These are phyloP conservation scores for Agrypnus murinus DNA, from an alignment of 2,888 invertebrate genomes.

Conservation along the genomic window DNA sequence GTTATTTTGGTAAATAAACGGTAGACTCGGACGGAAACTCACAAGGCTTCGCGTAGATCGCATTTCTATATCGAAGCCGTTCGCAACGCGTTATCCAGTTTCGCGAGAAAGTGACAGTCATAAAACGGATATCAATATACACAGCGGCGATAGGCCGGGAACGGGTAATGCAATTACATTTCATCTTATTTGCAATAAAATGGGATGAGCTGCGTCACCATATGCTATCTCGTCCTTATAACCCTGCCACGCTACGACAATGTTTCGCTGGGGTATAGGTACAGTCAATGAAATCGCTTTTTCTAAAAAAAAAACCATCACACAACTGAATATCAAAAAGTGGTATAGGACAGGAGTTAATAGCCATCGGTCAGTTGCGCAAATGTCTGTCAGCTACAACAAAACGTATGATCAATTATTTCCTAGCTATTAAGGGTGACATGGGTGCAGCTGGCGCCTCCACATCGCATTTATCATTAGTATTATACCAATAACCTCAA, in stretches of 20 bases:
- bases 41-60: conserved; percentile 62
- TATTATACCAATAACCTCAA: conserved; percentile 43
- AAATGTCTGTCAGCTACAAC: conserved; percentile 28
- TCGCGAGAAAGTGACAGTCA: conserved; percentile 61
- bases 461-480: conserved; percentile 34
- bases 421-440: conserved; percentile 30
- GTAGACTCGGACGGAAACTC: conserved; percentile 47
- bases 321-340: not conserved
- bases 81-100: conserved; percentile 62
- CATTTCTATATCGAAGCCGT: conserved; percentile 65
- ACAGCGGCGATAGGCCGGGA: conserved; percentile 45
- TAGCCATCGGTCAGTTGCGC: conserved; percentile 37
- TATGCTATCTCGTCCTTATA: conserved; percentile 39
- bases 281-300: conserved; percentile 2
- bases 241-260: conserved; percentile 32
- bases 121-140: conserved; percentile 55
- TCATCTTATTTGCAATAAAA: conserved; percentile 51
- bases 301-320: conserved; percentile 1
- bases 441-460: conserved; percentile 50
- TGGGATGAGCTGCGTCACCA: conserved; percentile 45
- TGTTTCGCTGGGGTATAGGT: not conserved
- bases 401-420: conserved; percentile 41
- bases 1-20: conserved; percentile 53
- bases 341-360: conserved; percentile 36
- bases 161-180: conserved; percentile 51